Evolutionary conservation across 2,113 vertebrate genomes (phyloP).

Genomic region (Corythaeola cristata): DNA sequence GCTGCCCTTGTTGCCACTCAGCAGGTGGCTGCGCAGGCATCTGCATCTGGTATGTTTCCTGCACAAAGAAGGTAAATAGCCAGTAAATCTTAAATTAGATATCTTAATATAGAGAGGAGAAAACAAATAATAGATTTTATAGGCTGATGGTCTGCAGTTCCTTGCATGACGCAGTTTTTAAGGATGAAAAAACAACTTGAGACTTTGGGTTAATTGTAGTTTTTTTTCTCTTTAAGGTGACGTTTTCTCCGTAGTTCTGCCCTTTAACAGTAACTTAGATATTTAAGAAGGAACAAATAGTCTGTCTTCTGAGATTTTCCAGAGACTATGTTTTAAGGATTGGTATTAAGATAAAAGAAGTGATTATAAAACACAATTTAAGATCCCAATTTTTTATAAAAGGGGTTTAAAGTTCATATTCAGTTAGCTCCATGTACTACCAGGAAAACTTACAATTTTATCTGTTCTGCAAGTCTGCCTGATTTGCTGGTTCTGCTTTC

Average conservation of each 20-base stretch:
- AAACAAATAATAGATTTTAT: not conserved
- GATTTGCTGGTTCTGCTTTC: not conserved
- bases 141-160: not conserved
- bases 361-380: not conserved
- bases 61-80: conserved; percentile 85
- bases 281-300: not conserved
- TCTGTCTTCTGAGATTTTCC: not conserved
- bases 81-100: not conserved
- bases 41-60: conserved; percentile 89
- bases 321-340: not conserved
- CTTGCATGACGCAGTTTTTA: not conserved
- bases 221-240: not conserved
- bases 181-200: not conserved
- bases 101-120: not conserved
- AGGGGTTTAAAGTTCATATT: not conserved
- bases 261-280: not conserved
- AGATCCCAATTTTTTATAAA: not conserved
- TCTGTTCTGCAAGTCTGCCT: not conserved
- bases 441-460: not conserved
- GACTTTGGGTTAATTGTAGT: not conserved
- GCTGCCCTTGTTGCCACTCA: conserved; percentile 91
- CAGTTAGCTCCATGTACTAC: not conserved
- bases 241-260: not conserved
- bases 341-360: not conserved
- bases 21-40: conserved; percentile 90